Evolutionary conservation across 2,888 invertebrate species (phyloP), one percentile per base, ranked within the genome.

Genomic region (Ypsolopha sequella): DNA sequence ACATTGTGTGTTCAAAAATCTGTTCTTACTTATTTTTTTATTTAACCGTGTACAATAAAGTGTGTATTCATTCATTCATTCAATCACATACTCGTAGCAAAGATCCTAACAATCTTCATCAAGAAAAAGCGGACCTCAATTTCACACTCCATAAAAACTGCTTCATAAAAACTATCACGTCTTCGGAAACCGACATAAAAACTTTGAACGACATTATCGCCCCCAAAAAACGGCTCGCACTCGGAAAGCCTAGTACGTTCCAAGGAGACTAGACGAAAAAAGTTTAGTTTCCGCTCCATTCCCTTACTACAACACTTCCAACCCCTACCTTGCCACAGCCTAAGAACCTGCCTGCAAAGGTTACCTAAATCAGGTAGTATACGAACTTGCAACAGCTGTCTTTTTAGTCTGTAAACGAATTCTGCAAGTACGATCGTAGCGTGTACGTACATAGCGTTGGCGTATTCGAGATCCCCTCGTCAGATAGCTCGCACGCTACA

Each of bases 401-500:
- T 7, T 10, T 47, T 47, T 39, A 1, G 39, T 1, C 48, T 48
- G 48, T 48, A 41, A 9, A 8, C 6, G 2, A 14, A 7, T 36
- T 47, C 10, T 48, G 13, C 33, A 48, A 55, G 53, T 55, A 61
- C 62, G 55, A 35, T 53, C 59, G 49, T 64, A 70, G 56, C 74
- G 55, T 72, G 80, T 70, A 80, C 62, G 59, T 52, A 80, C 62
- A 59, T 52, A 55, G 56, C 60, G 55, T 60, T 59, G 60, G 58
- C 57, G 62, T 65, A 64, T 71, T 74, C 68, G 75, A 79, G 85
- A 86, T 86, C 80, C 82, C 80, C 84, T 66, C 62, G 66, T 60
- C 58, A 61, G 85, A 86, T 86, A 84, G 65, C 80, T 76, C 75
- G 76, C 84, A 85, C 84, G 84, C 79, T 76, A 79, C 47, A 54